Evolutionary conservation across 2,888 invertebrate genomes (phyloP).

Genomic region (Hoplodrina ambigua): DNA sequence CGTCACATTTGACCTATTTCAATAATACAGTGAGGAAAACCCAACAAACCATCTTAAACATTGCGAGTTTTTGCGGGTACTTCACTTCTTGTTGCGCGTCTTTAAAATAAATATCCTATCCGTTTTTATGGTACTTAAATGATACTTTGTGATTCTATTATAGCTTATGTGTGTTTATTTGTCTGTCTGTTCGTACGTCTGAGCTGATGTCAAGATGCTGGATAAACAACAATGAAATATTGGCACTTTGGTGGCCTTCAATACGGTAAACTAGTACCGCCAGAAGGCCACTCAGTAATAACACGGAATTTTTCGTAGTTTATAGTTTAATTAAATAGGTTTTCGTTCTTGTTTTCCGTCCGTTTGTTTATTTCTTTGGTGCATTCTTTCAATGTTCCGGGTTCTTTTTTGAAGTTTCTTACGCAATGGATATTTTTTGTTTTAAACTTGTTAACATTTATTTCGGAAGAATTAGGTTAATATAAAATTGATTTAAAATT

Average conservation of each 20-base stretch:
- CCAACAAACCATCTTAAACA: background rate
- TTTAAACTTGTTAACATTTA: background rate
- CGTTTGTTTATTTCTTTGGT: background rate
- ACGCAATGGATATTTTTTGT: background rate
- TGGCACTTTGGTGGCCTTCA: constrained; percentile 25
- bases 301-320: background rate
- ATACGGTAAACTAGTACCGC: background rate
- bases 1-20: constrained; percentile 10
- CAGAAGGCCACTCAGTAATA: background rate
- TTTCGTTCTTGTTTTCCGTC: background rate
- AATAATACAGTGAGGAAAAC: background rate
- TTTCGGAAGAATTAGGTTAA: background rate
- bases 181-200: constrained; percentile 8
- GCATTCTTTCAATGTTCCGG: background rate
- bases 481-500: background rate
- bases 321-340: background rate
- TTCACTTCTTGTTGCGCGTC: background rate
- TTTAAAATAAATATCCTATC: constrained; percentile 12
- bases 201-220: constrained; percentile 19
- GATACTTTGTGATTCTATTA: constrained; percentile 26
- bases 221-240: constrained; percentile 25
- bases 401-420: background rate
- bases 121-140: constrained; percentile 14
- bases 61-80: background rate
- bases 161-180: constrained; percentile 13